Conservation (phyloP, 2,113 vertebrate species). For the Hippoglossus stenolepis region DNA sequence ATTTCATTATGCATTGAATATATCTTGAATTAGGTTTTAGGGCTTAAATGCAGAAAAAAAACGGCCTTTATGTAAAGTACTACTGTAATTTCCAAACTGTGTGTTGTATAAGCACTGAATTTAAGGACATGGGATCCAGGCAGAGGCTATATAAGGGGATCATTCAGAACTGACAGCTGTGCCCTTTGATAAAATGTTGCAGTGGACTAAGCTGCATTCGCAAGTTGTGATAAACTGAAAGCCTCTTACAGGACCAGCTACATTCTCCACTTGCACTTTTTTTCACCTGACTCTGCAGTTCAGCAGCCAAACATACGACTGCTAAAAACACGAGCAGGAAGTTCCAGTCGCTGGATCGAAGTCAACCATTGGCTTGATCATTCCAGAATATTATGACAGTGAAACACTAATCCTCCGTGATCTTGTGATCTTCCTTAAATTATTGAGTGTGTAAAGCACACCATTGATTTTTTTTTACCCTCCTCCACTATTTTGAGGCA, state of each 20-base stretch:
- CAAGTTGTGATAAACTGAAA: slow-evolving; percentile 56
- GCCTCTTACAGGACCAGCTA: slow-evolving; percentile 43
- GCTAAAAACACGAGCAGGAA: not conserved
- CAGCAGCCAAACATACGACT: slow-evolving; percentile 16
- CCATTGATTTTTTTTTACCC: slow-evolving; percentile 35
- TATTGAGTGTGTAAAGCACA: slow-evolving; percentile 12
- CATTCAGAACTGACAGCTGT: slow-evolving; percentile 57
- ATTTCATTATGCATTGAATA: not conserved
- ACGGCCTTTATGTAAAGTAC: not conserved
- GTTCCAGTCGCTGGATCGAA: not conserved
- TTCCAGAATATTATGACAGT: not conserved
- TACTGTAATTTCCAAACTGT: not conserved
- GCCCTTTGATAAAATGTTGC: slow-evolving; percentile 50
- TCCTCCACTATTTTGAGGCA: slow-evolving; percentile 3
- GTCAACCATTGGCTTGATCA: not conserved
- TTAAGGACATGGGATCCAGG: slow-evolving; percentile 16
- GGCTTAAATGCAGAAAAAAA: not conserved
- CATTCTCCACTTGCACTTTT: slow-evolving; percentile 33
- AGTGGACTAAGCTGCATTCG: slow-evolving; percentile 48
- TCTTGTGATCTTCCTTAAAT: not conserved
- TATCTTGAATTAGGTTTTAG: not conserved
- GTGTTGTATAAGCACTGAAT: slow-evolving; percentile 1
- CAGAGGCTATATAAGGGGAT: slow-evolving; percentile 27
- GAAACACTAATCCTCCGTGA: not conserved
- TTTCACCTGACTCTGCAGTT: slow-evolving; percentile 47